Evolutionary conservation across 1,140 invertebrate genomes (phyloP).

Genomic region (Hyles euphorbiae): DNA sequence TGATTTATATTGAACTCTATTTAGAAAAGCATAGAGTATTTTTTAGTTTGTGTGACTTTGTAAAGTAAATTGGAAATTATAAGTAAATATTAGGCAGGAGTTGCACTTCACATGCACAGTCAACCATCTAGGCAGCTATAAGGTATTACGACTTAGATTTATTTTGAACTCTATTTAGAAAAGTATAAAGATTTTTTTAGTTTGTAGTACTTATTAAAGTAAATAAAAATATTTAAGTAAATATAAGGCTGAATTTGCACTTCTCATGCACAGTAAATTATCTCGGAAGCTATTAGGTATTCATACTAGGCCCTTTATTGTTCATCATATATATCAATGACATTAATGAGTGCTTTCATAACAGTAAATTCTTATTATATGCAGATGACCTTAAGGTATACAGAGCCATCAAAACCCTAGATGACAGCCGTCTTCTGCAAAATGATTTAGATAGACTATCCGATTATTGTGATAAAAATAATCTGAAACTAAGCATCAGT

Average conservation of each 20-base stretch:
- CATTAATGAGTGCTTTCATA: too few species aligned
- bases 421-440: too few species aligned
- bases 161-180: background rate
- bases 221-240: background rate
- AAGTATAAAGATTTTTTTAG: background rate
- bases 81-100: conserved; percentile 79
- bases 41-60: background rate
- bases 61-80: background rate
- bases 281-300: conserved; percentile 89
- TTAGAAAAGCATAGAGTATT: background rate
- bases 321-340: too few species aligned
- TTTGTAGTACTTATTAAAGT: background rate
- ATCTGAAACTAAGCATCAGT: too few species aligned
- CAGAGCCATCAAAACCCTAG: too few species aligned
- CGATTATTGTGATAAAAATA: too few species aligned
- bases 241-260: conserved; percentile 86
- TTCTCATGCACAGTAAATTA: conserved; percentile 94
- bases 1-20: background rate
- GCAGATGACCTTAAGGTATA: too few species aligned
- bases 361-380: too few species aligned
- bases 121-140: conserved; percentile 89
- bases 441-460: too few species aligned
- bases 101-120: conserved; percentile 92
- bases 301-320: too few species aligned
- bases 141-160: conserved; percentile 77